Evolutionary conservation across 2,888 invertebrate genomes (phyloP).

Genomic region (Thymelicus acteon): DNA sequence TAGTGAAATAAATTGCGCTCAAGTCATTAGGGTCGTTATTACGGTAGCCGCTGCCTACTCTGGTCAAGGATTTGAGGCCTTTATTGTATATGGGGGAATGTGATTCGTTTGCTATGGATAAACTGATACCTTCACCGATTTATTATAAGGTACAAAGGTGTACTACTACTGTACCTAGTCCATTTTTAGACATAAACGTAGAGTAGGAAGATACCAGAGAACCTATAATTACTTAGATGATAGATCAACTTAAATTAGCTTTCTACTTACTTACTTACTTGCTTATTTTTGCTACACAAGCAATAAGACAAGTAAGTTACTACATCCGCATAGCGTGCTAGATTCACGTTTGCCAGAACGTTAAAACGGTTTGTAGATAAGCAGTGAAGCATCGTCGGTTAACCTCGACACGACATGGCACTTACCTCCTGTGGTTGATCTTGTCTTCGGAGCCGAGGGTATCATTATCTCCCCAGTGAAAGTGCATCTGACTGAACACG

Average conservation of each 20-base stretch:
- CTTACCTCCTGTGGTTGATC: constrained; percentile 66
- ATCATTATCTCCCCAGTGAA: constrained; percentile 93
- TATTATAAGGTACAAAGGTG: too few species aligned
- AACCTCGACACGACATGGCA: not conserved
- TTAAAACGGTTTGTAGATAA: not conserved
- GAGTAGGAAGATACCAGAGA: too few species aligned
- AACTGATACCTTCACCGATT: too few species aligned
- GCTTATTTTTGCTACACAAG: not conserved
- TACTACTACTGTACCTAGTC: too few species aligned
- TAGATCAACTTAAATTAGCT: too few species aligned
- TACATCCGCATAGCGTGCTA: not conserved
- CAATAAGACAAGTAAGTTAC: not conserved
- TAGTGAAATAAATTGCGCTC: constrained; percentile 23
- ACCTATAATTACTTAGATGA: too few species aligned
- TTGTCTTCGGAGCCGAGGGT: constrained; percentile 91
- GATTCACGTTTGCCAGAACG: not conserved
- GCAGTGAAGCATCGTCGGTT: not conserved
- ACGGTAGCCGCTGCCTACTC: not conserved
- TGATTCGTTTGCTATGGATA: not conserved
- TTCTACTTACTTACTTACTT: too few species aligned
- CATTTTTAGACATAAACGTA: too few species aligned
- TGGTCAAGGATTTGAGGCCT: constrained; percentile 10
- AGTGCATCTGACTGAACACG: constrained; percentile 91
- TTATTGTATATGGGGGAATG: not conserved
- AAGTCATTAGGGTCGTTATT: constrained; percentile 23